phyloP scores from a whole-genome alignment of 2,888 invertebrate genomes.

The Eilema depressum region DNA sequence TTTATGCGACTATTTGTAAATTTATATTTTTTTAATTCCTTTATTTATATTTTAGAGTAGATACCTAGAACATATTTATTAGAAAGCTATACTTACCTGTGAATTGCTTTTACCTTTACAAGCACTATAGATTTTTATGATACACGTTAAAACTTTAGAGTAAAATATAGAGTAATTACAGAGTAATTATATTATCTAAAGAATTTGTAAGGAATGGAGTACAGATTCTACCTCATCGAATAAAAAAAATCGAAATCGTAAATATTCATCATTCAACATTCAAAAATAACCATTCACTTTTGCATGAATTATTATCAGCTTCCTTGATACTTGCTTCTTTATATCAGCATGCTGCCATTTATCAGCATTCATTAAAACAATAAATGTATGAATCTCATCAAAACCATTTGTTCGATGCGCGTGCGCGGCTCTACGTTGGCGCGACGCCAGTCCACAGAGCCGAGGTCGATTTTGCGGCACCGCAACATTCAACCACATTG shows the following conservation, averaged over 20 bases:
- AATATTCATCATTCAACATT: neutral
- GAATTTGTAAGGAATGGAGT: neutral
- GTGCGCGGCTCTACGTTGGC: constrained; percentile 71
- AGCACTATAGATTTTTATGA: too few relatives aligned
- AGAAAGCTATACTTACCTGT: too few relatives aligned
- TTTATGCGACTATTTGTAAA: neutral
- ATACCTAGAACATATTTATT: too few relatives aligned
- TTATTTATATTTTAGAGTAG: too few relatives aligned
- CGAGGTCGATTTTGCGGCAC: constrained; percentile 77
- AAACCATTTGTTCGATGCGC: constrained; percentile 61
- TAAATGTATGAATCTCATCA: constrained; percentile 53
- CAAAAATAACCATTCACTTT: constrained; percentile 16
- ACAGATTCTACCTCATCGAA: neutral
- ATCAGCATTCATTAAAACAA: constrained; percentile 52
- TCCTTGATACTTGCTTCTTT: constrained; percentile 23
- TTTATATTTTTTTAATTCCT: neutral
- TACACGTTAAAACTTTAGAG: too few relatives aligned
- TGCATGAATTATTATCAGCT: constrained; percentile 15
- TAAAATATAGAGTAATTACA: too few relatives aligned
- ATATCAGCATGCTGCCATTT: constrained; percentile 30
- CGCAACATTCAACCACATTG: constrained; percentile 77
- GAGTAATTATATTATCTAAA: neutral
- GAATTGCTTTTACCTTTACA: too few relatives aligned
- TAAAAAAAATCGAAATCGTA: neutral
- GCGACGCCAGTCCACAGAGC: constrained; percentile 69